Percentiles rank a stretch among this genome's conserved stretches.
phyloP scores from a whole-genome alignment of 2,797 vertebrate genomes.

The Centroberyx gerrardi region DNA sequence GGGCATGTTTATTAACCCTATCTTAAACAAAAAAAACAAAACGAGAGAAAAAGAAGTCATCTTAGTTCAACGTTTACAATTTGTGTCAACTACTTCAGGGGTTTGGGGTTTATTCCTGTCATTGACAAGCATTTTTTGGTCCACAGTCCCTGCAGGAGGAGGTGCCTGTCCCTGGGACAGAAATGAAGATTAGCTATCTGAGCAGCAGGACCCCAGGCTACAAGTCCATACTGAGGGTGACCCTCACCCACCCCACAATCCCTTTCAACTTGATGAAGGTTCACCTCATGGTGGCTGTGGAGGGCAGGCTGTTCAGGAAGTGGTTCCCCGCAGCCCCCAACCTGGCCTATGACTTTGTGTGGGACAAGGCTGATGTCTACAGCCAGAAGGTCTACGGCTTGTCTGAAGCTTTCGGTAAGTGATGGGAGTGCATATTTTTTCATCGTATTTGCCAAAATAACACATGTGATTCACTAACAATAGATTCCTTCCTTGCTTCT shows the following conservation, averaged over 20 bases:
- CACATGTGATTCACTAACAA: background rate
- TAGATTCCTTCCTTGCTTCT: conserved; percentile 10
- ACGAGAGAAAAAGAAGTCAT: background rate
- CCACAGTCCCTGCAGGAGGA: conserved; percentile 93
- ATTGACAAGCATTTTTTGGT: conserved; percentile 27
- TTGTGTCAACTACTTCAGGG: background rate
- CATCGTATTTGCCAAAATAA: background rate
- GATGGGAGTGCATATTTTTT: background rate
- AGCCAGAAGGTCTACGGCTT: conserved; percentile 98
- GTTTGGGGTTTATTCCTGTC: conserved; percentile 4
- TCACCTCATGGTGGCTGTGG: conserved; percentile 97
- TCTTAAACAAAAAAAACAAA: background rate
- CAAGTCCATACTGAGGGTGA: conserved; percentile 94
- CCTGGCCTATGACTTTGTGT: conserved; percentile 95
- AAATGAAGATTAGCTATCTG: conserved; percentile 93
- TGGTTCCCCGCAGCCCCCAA: conserved; percentile 96
- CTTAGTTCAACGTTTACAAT: conserved; percentile 18
- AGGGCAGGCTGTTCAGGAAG: conserved; percentile 97
- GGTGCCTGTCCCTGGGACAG: conserved; percentile 91
- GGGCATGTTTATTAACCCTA: conserved; percentile 9
- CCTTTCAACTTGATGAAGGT: conserved; percentile 99
- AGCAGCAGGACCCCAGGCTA: conserved; percentile 97
- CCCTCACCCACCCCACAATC: conserved; percentile 92
- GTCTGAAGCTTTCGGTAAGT: conserved; percentile 95
- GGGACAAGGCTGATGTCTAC: conserved; percentile 99